These are phyloP conservation scores for Eudiplozoon nipponicum DNA, from an alignment of 2,888 invertebrate species.

Conservation along the genomic window DNA sequence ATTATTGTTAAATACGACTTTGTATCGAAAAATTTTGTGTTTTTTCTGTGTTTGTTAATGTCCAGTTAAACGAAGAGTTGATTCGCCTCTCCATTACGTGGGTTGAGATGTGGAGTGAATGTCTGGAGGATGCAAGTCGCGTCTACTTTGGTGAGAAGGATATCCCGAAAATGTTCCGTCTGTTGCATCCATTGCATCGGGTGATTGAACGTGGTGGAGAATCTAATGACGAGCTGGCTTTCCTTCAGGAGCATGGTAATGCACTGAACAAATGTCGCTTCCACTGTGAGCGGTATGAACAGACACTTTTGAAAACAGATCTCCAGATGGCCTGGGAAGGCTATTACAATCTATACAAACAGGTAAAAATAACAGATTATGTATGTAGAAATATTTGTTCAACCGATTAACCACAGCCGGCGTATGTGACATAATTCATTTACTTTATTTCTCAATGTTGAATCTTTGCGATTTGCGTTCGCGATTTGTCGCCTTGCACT, in stretches of 20 bases:
- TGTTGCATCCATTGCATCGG: conserved; percentile 62
- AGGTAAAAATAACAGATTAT: too few species aligned
- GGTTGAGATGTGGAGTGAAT: conserved; percentile 98
- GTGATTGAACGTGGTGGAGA: conserved; percentile 72
- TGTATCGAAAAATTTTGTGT: too few species aligned
- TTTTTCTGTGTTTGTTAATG: too few species aligned
- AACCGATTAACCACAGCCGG: too few species aligned
- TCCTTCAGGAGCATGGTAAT: conserved; percentile 69
- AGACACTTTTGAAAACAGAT: conserved; percentile 52
- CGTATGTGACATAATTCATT: too few species aligned
- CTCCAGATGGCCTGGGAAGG: conserved; percentile 93
- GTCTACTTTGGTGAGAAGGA: conserved; percentile 57
- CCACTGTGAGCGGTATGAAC: conserved; percentile 61
- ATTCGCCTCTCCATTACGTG: conserved; percentile 87
- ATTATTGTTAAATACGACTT: too few species aligned
- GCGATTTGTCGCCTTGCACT: too few species aligned
- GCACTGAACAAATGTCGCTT: conserved; percentile 72
- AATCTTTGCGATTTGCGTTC: too few species aligned
- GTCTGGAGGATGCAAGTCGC: conserved; percentile 47
- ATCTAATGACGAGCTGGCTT: conserved; percentile 77
- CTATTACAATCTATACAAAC: conserved; percentile 83
- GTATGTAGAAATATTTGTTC: too few species aligned
- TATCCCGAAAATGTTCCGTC: conserved; percentile 67
- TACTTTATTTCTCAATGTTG: too few species aligned
- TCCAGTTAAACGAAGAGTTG: conserved; percentile 53